These are phyloP conservation scores for Gadopsis bispinosus DNA, from an alignment of 2,797 vertebrate genomes.

Conservation along the genomic window DNA sequence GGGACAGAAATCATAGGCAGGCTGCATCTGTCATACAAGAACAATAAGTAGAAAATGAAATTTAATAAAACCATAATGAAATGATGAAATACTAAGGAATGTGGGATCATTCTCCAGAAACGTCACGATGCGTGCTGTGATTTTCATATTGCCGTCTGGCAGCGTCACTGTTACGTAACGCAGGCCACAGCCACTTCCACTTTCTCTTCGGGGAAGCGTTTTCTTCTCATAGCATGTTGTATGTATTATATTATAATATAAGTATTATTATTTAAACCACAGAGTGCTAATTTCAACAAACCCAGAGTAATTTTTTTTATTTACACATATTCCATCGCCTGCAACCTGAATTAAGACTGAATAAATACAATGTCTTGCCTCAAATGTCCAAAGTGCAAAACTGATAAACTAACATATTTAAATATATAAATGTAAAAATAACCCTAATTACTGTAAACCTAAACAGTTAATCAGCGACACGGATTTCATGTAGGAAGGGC, in stretches of 20 bases:
- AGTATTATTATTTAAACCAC: background rate
- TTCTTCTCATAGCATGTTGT: background rate
- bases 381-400: too few species aligned
- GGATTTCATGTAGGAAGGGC: too few species aligned
- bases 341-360: background rate
- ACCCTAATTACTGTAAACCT: too few species aligned
- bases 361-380: too few species aligned
- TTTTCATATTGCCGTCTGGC: background rate
- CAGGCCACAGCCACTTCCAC: conserved; percentile 9
- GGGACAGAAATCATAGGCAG: background rate
- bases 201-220: conserved; percentile 6
- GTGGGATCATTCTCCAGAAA: background rate
- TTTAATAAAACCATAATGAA: background rate
- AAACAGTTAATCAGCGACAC: too few species aligned
- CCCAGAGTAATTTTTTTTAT: background rate
- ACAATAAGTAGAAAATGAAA: background rate
- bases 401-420: too few species aligned
- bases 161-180: background rate
- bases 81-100: background rate
- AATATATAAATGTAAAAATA: too few species aligned
- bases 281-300: background rate
- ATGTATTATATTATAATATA: background rate
- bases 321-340: background rate
- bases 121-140: background rate
- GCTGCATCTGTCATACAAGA: background rate